These are phyloP conservation scores for Manacus vitellinus DNA, from an alignment of 2,113 vertebrate species.

Conservation along the genomic window DNA sequence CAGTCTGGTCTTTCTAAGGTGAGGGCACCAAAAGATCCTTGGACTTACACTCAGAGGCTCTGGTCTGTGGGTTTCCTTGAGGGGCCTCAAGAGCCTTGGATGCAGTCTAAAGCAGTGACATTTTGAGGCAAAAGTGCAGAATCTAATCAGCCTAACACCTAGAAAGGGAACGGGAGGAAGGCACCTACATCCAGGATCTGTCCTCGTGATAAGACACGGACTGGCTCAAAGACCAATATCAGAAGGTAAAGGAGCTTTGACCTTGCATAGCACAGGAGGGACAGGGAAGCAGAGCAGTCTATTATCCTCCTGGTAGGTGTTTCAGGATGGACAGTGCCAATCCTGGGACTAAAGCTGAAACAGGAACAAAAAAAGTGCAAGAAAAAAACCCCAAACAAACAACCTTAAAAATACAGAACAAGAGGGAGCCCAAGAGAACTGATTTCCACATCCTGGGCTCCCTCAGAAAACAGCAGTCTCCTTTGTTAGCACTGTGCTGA, in stretches of 20 bases:
- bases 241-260: constrained; percentile 17
- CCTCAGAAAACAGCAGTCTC: constrained; percentile 22
- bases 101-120: constrained; percentile 24
- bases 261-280: constrained; percentile 8
- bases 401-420: constrained; percentile 45
- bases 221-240: background rate
- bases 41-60: background rate
- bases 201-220: background rate
- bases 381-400: background rate
- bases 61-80: background rate
- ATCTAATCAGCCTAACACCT: constrained; percentile 27
- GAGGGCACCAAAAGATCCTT: background rate
- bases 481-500: background rate
- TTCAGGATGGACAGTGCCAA: constrained; percentile 5
- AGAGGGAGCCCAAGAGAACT: background rate
- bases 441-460: background rate
- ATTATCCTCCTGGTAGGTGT: background rate
- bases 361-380: constrained; percentile 57
- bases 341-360: constrained; percentile 40
- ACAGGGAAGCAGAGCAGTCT: background rate
- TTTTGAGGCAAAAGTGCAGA: constrained; percentile 17
- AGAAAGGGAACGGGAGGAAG: constrained; percentile 18
- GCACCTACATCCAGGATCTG: constrained; percentile 35
- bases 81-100: background rate
- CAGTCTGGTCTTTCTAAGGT: background rate